Conservation (phyloP, 2,113 vertebrate species). For the Boulengeromyrus knoepffleri region DNA sequence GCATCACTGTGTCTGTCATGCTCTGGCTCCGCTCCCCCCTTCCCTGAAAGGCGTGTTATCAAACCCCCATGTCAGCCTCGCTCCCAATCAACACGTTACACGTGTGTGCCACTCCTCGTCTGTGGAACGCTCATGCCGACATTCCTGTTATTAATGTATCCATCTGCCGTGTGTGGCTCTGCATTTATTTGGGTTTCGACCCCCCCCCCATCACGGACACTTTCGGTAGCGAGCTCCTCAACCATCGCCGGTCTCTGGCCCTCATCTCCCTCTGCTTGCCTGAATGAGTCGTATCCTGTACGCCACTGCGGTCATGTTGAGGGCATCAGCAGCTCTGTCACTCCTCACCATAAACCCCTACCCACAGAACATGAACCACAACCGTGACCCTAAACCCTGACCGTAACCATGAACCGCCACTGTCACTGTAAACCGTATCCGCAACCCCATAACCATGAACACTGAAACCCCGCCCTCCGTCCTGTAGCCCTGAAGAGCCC, state of each 20-base stretch:
- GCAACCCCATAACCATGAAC: background rate
- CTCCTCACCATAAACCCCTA: background rate
- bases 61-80: background rate
- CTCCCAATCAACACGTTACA: background rate
- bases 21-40: background rate
- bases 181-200: background rate
- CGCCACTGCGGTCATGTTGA: background rate
- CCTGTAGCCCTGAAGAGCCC: slow-evolving; percentile 87
- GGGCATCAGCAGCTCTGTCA: background rate
- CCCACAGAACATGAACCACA: background rate
- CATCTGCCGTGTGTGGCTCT: background rate
- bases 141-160: background rate
- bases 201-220: background rate
- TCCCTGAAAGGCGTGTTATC: background rate
- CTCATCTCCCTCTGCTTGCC: background rate
- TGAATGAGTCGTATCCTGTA: background rate
- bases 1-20: background rate
- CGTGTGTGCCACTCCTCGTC: background rate
- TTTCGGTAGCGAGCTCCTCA: background rate
- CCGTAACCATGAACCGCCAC: background rate
- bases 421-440: background rate
- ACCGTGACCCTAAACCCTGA: background rate
- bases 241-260: background rate
- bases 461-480: slow-evolving; percentile 33
- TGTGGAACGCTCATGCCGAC: background rate